Base-by-base conservation (phyloP, 2,113 vertebrate species). In the Anarhynchus alexandrinus region DNA sequence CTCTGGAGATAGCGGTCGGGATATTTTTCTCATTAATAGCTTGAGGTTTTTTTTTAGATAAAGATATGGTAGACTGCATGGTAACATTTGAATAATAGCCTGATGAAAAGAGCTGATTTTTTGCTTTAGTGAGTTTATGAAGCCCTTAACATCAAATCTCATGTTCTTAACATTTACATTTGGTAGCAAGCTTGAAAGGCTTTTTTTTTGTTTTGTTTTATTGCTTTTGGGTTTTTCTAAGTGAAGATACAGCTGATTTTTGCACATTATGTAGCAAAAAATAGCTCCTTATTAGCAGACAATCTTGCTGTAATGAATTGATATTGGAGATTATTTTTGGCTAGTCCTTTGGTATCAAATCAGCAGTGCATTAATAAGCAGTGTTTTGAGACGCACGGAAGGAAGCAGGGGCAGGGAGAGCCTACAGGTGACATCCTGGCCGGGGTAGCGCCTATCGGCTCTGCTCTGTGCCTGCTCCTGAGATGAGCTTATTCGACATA, bases 101-200 rank as follows among this genome's bases (percentile, higher is more conserved):
- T 82, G 74, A 88, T 92, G 32, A 71, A 86, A 93, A 93, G 79
- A 47, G 40, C 40, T 79, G 55, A 8, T 82, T 73, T 90, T 80
- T 93, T 90, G 49, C 79, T 55, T 79, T 84, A 42, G 65, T 74
- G 49, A 66, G 36, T 86, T 94, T 80, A 72, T 85, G 82, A 94
- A 94, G 52, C 61, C 20, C 62, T 90, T 90, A 83, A 79, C 84
- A 79, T 94, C 55, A 88, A 27, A 82, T 65, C 65, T 73, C 27
- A 18, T 58, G 43, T 78, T 90, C 70, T 88, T 81, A 90, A 85
- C 65, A 54, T 80, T 61, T 78, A 62, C 38, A 47, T 66, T 88
- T 86, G 61, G n/a, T 87, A 71, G 80, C 47, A 83, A 86, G 65
- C 61, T 62, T 85, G 54, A 74, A 87, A 96, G 45, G 49, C 40